A percentile compares a stretch with the other conserved stretches of the same genome.
Evolutionary conservation across 2,113 vertebrate species (phyloP).

Genomic region (Ictidomys tridecemlineatus): DNA sequence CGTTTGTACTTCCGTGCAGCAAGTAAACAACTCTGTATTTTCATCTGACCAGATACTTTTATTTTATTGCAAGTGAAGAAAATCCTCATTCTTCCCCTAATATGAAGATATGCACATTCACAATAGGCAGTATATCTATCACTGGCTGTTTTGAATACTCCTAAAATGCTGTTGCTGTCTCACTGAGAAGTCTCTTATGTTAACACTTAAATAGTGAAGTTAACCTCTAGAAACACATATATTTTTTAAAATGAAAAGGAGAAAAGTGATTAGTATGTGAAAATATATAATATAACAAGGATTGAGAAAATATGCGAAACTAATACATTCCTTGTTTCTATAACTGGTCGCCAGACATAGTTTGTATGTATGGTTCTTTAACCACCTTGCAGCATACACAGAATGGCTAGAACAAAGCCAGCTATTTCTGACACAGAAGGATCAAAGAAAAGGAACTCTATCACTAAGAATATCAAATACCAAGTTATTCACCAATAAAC

Average conservation of each 20-base stretch:
- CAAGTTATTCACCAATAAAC: neutral
- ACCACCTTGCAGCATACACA: neutral
- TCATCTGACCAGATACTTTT: neutral
- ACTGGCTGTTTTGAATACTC: too few relatives aligned
- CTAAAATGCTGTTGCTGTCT: neutral
- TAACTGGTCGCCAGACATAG: neutral
- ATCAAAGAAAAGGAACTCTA: too few relatives aligned
- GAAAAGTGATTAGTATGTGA: neutral
- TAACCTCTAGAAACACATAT: neutral
- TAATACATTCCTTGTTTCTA: neutral
- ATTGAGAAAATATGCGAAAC: neutral
- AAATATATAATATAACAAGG: neutral
- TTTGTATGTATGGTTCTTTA: neutral
- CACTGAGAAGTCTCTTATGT: neutral
- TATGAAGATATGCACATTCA: neutral
- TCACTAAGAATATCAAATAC: too few relatives aligned
- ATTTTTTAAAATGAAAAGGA: neutral
- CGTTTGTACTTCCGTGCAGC: neutral
- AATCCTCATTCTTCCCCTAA: neutral
- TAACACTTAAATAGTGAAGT: neutral
- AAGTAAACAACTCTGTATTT: neutral
- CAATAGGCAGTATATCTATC: accelerated
- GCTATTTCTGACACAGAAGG: neutral
- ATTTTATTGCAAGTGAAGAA: neutral
- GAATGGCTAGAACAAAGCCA: neutral